Conservation (phyloP, 2,113 vertebrate species). For the Phasianus colchicus region DNA sequence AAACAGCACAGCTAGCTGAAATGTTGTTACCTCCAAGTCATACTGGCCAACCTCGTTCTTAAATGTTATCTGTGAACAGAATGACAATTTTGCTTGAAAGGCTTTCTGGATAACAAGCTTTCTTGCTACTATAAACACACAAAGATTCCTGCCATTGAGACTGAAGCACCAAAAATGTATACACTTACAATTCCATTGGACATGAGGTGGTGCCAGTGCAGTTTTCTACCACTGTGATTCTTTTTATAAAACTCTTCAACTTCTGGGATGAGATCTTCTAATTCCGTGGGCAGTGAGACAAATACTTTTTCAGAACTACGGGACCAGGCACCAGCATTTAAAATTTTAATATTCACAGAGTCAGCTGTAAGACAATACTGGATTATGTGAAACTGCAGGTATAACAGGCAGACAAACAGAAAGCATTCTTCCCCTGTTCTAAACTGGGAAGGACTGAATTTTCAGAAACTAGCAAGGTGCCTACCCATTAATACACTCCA, state of each 20-base stretch:
- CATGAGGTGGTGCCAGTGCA: constrained; percentile 99
- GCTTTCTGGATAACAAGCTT: background rate
- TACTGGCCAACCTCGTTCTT: constrained; percentile 99
- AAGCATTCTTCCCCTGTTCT: background rate
- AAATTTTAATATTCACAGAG: constrained; percentile 99
- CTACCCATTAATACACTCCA: background rate
- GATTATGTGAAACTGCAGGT: background rate
- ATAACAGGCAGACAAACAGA: background rate
- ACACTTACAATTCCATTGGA: constrained; percentile 98
- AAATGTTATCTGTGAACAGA: constrained; percentile 90
- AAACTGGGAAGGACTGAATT: background rate
- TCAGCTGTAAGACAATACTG: constrained; percentile 83
- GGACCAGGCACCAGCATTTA: constrained; percentile 98
- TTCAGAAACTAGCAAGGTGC: background rate
- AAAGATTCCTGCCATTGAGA: background rate
- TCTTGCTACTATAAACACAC: background rate
- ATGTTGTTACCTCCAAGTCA: constrained; percentile 98
- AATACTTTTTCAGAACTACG: constrained; percentile 99
- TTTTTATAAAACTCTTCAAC: constrained; percentile 99
- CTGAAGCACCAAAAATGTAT: background rate
- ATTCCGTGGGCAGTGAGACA: constrained; percentile 95
- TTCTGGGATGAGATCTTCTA: constrained; percentile 98
- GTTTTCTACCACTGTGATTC: constrained; percentile 98
- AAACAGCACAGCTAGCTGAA: constrained; percentile 97
- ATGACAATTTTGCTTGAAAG: background rate